Percentiles rank a stretch among this genome's conserved stretches.
These are phyloP conservation scores for Timandra comae DNA, from an alignment of 2,888 invertebrate species.

Conservation along the genomic window DNA sequence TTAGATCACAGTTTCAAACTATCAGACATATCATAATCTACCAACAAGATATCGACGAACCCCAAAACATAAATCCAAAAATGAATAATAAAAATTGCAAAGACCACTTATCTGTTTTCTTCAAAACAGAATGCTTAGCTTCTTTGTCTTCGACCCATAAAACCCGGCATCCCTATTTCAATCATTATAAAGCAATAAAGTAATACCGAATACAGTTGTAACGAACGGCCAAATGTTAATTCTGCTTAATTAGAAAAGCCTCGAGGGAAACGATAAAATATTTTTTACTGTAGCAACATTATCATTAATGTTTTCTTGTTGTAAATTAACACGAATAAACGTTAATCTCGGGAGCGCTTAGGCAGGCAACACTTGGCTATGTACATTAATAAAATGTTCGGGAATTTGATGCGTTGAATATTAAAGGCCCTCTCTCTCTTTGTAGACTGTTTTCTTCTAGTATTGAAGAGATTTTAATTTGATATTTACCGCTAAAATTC, in stretches of 20 bases:
- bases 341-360: conserved; percentile 19
- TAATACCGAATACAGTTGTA: conserved; percentile 53
- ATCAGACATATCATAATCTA: too few species aligned
- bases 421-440: background rate
- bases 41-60: too few species aligned
- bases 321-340: conserved; percentile 52
- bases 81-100: too few species aligned
- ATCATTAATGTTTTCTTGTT: conserved; percentile 60
- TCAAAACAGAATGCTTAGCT: too few species aligned
- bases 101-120: too few species aligned
- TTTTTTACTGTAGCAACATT: conserved; percentile 58
- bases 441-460: too few species aligned
- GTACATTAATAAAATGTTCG: too few species aligned
- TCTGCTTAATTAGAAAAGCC: conserved; percentile 60
- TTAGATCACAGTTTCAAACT: too few species aligned
- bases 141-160: too few species aligned
- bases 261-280: conserved; percentile 51
- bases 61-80: too few species aligned
- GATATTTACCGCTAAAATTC: too few species aligned
- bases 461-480: too few species aligned
- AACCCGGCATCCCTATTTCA: conserved; percentile 11
- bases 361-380: background rate
- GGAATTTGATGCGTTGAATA: background rate
- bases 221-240: conserved; percentile 59
- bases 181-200: conserved; percentile 57